Conservation (phyloP, 2,113 vertebrate species). For the Larimichthys polyactis region DNA sequence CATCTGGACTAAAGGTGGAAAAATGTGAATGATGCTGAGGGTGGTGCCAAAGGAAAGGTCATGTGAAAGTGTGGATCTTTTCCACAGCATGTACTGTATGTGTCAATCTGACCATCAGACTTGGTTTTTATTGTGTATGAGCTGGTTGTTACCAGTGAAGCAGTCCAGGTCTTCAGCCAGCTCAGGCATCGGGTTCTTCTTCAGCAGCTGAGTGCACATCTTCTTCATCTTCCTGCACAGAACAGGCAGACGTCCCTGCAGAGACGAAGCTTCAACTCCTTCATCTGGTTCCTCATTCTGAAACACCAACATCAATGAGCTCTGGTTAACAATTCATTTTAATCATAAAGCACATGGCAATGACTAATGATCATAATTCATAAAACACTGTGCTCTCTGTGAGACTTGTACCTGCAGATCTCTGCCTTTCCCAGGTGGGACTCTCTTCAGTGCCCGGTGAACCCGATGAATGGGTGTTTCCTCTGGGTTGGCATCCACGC, state of each 20-base stretch:
- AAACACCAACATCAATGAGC: conserved; percentile 3
- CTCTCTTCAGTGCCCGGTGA: conserved; percentile 81
- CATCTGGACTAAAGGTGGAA: background rate
- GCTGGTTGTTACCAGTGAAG: conserved; percentile 87
- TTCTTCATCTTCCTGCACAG: conserved; percentile 92
- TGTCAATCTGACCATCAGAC: background rate
- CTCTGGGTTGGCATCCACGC: conserved; percentile 75
- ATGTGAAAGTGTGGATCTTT: background rate
- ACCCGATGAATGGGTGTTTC: conserved; percentile 86
- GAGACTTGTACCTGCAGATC: conserved; percentile 72
- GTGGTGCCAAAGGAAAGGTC: background rate
- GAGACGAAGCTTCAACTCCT: conserved; percentile 62
- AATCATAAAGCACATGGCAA: background rate
- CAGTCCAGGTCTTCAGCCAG: conserved; percentile 91
- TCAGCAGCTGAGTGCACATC: conserved; percentile 87
- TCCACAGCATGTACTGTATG: background rate
- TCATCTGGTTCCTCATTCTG: conserved; percentile 72
- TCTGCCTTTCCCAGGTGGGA: conserved; percentile 79
- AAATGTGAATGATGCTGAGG: background rate
- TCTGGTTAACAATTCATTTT: background rate
- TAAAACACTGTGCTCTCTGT: background rate
- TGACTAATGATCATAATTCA: background rate
- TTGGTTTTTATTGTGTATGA: background rate
- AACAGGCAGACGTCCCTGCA: conserved; percentile 89
- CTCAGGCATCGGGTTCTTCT: conserved; percentile 83